A percentile compares a stretch with the other conserved stretches of the same genome.
These are phyloP conservation scores for Heliconius hermathena DNA, from an alignment of 1,140 invertebrate genomes.

Conservation along the genomic window DNA sequence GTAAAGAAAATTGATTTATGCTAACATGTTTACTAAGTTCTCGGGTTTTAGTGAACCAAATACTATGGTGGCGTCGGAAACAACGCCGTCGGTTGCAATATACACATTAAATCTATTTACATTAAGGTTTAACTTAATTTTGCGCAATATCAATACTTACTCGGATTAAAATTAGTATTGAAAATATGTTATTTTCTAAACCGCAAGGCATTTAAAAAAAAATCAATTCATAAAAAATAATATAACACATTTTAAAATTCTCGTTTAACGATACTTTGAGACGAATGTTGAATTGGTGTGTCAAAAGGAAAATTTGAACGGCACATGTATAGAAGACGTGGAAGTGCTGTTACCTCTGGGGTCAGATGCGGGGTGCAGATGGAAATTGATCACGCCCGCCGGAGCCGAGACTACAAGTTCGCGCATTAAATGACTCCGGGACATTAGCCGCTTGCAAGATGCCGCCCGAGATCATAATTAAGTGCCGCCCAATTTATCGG, in stretches of 20 bases:
- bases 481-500: constrained; percentile 81
- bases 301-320: constrained; percentile 43
- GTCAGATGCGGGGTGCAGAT: constrained; percentile 59
- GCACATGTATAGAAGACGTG: constrained; percentile 38
- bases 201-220: too few relatives aligned
- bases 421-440: constrained; percentile 80
- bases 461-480: constrained; percentile 81
- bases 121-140: constrained; percentile 1
- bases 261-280: too few relatives aligned
- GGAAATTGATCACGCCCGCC: constrained; percentile 78
- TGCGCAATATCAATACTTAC: not conserved
- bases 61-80: constrained; percentile 53
- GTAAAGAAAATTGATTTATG: constrained; percentile 75
- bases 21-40: constrained; percentile 65
- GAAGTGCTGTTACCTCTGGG: constrained; percentile 47
- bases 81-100: constrained; percentile 42
- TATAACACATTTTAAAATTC: too few relatives aligned
- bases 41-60: constrained; percentile 65
- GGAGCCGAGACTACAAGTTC: constrained; percentile 79
- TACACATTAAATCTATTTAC: constrained; percentile 35
- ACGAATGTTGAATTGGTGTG: not conserved
- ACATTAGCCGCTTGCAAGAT: constrained; percentile 81
- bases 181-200: not conserved
- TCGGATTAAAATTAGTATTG: not conserved
- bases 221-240: too few relatives aligned